Evolutionary conservation across 2,888 invertebrate genomes (phyloP).

Genomic region (Hydraecia micacea): DNA sequence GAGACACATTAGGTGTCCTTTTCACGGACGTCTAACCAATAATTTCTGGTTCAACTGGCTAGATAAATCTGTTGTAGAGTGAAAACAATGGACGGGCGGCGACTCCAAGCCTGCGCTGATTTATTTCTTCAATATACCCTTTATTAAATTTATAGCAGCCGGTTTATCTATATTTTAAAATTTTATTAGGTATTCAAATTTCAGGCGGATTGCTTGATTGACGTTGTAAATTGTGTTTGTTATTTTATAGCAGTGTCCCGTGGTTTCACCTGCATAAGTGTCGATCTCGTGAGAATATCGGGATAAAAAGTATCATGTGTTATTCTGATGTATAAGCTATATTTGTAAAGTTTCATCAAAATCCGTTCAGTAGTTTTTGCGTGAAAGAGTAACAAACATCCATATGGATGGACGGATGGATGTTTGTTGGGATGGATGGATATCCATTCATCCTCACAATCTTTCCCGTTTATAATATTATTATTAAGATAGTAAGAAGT

Average conservation of each 20-base stretch:
- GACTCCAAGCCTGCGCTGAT: conserved; percentile 55
- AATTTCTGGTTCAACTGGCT: conserved; percentile 78
- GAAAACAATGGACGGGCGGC: conserved; percentile 66
- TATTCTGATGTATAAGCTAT: no score
- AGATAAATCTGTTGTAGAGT: conserved; percentile 74
- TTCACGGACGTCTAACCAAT: conserved; percentile 77
- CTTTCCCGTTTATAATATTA: no score
- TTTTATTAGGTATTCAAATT: conserved; percentile 61
- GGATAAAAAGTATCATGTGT: no score
- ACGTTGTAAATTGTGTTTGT: conserved; percentile 42
- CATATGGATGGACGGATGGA: no score
- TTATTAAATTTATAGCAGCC: conserved; percentile 54
- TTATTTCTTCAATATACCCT: conserved; percentile 63
- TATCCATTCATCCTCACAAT: no score
- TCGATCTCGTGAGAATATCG: neutral
- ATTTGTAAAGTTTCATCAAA: no score
- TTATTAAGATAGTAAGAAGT: no score
- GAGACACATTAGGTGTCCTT: conserved; percentile 71
- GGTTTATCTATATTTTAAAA: conserved; percentile 58
- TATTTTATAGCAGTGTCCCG: conserved; percentile 28
- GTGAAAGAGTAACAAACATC: no score
- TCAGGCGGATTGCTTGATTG: conserved; percentile 35
- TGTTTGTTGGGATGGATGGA: no score
- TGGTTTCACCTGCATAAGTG: neutral
- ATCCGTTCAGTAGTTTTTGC: no score